phyloP scores from a whole-genome alignment of 2,113 vertebrate genomes.

The Promerops cafer region DNA sequence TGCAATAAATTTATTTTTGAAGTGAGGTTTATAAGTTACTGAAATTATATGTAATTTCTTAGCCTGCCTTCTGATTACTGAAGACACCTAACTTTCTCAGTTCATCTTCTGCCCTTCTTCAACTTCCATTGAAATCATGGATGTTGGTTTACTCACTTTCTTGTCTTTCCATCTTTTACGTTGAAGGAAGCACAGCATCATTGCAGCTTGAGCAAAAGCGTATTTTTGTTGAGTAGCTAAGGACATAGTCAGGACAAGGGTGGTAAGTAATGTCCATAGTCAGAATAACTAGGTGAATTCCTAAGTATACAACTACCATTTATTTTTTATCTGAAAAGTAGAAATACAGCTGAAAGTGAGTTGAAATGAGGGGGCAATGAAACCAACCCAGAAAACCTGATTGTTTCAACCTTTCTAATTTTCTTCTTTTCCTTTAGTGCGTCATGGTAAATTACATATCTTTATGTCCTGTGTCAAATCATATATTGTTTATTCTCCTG shows the following conservation, averaged over 20 bases:
- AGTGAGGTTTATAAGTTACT: accelerated
- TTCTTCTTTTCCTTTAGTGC: neutral
- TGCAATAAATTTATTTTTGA: neutral
- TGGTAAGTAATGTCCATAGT: neutral
- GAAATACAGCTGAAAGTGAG: neutral
- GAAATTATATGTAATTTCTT: neutral
- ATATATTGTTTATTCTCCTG: neutral
- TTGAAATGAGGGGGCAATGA: neutral
- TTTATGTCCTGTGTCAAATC: neutral
- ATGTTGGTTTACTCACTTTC: neutral
- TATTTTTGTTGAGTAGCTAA: neutral
- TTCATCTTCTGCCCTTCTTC: neutral
- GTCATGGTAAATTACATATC: neutral
- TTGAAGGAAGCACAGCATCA: neutral
- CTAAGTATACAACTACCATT: neutral
- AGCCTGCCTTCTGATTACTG: neutral
- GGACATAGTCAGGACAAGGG: neutral
- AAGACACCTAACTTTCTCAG: neutral
- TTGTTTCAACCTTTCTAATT: neutral
- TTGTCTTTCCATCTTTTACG: neutral
- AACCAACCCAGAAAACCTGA: neutral
- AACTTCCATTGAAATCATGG: neutral
- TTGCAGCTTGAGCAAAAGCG: neutral
- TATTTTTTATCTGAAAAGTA: neutral
- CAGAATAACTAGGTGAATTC: neutral